Percentiles rank a stretch among this genome's conserved stretches.
phyloP scores from a whole-genome alignment of 2,113 vertebrate genomes.

The Siniperca knerii region DNA sequence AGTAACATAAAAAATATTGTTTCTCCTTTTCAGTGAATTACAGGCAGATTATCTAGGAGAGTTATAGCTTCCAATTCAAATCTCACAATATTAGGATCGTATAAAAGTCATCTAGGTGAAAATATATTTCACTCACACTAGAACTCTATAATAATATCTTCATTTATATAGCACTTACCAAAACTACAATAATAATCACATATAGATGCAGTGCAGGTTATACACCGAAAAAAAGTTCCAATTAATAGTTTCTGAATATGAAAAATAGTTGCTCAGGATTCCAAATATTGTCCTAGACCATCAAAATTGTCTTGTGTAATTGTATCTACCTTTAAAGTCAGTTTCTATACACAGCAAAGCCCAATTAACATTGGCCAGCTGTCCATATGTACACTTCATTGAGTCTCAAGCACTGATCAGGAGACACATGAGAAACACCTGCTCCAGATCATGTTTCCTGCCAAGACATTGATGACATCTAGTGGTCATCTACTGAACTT shows the following conservation, averaged over 20 bases:
- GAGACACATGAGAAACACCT: background rate
- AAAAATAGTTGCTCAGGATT: background rate
- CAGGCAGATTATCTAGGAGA: background rate
- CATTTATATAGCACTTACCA: too few relatives aligned
- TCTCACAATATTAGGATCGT: background rate
- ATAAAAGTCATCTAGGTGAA: background rate
- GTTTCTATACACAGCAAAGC: background rate
- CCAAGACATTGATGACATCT: constrained; percentile 61
- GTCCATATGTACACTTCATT: background rate
- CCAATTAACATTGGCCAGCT: background rate
- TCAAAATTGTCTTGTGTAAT: background rate
- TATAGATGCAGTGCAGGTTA: background rate
- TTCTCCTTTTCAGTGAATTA: background rate
- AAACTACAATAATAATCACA: background rate
- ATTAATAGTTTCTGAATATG: background rate
- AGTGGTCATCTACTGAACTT: constrained; percentile 31
- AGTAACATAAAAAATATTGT: background rate
- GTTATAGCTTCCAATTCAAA: background rate
- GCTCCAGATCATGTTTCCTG: background rate
- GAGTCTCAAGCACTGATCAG: background rate
- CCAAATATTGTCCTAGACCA: background rate
- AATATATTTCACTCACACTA: background rate
- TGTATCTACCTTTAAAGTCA: background rate
- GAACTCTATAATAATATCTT: background rate
- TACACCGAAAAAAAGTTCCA: too few relatives aligned